A percentile compares a stretch with the other conserved stretches of the same genome.
phyloP scores from a whole-genome alignment of 2,888 invertebrate species.

The Syritta pipiens region DNA sequence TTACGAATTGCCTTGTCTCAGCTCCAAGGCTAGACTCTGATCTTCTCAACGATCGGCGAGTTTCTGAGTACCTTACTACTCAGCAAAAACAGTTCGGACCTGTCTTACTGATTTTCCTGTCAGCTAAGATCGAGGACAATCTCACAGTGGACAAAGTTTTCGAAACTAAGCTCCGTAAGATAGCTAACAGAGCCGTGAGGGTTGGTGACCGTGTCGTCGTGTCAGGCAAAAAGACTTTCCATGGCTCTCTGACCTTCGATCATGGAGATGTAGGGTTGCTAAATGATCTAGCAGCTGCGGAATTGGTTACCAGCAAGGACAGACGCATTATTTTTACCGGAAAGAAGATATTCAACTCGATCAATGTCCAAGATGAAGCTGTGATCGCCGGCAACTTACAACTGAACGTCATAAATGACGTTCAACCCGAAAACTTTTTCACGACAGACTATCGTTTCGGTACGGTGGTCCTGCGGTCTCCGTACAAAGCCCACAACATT shows the following conservation, averaged over 20 bases:
- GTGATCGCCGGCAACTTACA: constrained; percentile 63
- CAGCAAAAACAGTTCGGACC: constrained; percentile 37
- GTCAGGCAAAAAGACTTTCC: constrained; percentile 73
- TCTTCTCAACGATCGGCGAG: constrained; percentile 71
- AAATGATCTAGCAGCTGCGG: constrained; percentile 70
- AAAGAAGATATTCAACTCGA: constrained; percentile 71
- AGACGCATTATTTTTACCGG: constrained; percentile 63
- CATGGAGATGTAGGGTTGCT: constrained; percentile 60
- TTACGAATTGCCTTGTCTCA: constrained; percentile 72
- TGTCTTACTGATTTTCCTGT: constrained; percentile 73
- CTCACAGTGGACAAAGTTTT: constrained; percentile 70
- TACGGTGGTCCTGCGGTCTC: constrained; percentile 70
- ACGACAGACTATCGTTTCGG: constrained; percentile 71
- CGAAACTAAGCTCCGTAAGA: constrained; percentile 71
- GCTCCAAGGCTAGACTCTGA: constrained; percentile 69
- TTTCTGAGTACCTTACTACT: constrained; percentile 71
- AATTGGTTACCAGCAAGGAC: constrained; percentile 71
- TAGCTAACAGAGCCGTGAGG: constrained; percentile 72
- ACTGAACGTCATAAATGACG: constrained; percentile 70
- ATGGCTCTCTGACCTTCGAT: constrained; percentile 69
- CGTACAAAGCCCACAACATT: constrained; percentile 70
- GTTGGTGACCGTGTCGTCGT: constrained; percentile 71
- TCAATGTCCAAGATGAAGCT: constrained; percentile 70
- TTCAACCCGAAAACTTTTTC: constrained; percentile 66
- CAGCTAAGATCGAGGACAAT: constrained; percentile 71